Evolutionary conservation across 2,888 invertebrate species (phyloP).

Genomic region (Oasisia sp.): DNA sequence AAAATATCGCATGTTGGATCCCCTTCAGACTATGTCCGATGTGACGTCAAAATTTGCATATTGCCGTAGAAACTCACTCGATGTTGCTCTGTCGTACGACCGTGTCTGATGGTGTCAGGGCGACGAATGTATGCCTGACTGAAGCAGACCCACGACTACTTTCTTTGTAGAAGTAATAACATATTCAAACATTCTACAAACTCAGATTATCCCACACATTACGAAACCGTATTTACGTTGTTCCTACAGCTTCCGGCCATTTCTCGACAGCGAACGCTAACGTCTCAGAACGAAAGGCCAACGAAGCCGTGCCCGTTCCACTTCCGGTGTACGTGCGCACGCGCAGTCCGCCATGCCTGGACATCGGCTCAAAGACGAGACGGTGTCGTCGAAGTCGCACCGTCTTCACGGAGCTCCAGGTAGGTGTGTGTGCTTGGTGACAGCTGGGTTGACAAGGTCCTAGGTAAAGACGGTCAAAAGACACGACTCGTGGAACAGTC

Average conservation of each 20-base stretch:
- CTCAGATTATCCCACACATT: background rate
- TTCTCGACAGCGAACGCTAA: background rate
- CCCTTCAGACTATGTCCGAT: no score
- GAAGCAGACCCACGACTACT: no score
- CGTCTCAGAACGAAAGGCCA: background rate
- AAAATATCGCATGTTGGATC: no score
- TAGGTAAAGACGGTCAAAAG: background rate
- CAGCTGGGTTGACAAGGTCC: background rate
- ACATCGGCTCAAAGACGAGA: conserved; percentile 13
- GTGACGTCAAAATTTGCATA: no score
- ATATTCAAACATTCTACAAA: no score
- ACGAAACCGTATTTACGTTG: background rate
- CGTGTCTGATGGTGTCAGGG: no score
- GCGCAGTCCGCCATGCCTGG: background rate
- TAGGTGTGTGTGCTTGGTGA: background rate
- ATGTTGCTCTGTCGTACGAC: no score
- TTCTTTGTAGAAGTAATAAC: no score
- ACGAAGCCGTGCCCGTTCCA: background rate
- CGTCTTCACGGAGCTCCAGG: conserved; percentile 39
- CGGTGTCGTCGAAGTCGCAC: conserved; percentile 35
- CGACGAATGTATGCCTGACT: no score
- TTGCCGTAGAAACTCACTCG: no score
- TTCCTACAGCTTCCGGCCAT: background rate
- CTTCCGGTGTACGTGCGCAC: conserved; percentile 17
- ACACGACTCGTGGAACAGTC: no score